A percentile compares a stretch with the other conserved stretches of the same genome.
Evolutionary conservation across 2,113 vertebrate species (phyloP).

Genomic region (Scomber japonicus): DNA sequence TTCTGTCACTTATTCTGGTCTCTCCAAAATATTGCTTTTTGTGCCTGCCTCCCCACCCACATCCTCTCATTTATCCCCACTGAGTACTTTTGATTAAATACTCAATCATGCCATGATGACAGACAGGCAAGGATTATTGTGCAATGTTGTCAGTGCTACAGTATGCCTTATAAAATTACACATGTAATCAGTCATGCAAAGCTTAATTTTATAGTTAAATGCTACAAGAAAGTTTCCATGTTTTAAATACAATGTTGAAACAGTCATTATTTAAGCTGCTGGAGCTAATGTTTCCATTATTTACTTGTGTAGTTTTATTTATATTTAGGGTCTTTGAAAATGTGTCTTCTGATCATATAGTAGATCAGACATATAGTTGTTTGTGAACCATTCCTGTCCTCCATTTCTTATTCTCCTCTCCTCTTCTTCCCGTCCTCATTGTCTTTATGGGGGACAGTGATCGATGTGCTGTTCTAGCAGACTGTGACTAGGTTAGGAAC

Average conservation of each 20-base stretch:
- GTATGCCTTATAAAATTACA: conserved; percentile 20
- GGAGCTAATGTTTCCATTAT: neutral
- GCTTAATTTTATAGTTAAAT: neutral
- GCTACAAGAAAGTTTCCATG: too few relatives aligned
- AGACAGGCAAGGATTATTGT: conserved; percentile 35
- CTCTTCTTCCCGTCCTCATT: conserved; percentile 40
- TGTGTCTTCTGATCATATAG: conserved; percentile 12
- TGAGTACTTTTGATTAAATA: conserved; percentile 37
- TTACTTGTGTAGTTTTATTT: neutral
- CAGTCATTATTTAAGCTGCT: neutral
- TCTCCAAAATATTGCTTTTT: conserved; percentile 20
- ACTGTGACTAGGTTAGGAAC: conserved; percentile 67
- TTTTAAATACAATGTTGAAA: neutral
- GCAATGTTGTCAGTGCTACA: conserved; percentile 28
- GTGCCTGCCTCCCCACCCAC: conserved; percentile 3
- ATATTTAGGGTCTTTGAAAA: conserved; percentile 5
- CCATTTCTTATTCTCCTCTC: neutral
- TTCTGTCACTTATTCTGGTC: conserved; percentile 15
- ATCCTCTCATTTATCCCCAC: conserved; percentile 15
- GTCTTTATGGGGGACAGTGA: conserved; percentile 64
- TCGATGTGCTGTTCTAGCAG: conserved; percentile 67
- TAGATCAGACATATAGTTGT: conserved; percentile 36
- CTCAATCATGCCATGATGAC: conserved; percentile 36
- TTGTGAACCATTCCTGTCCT: conserved; percentile 29
- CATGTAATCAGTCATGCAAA: conserved; percentile 29